Conservation (phyloP, 2,113 vertebrate species). For the Todiramphus chloris region DNA sequence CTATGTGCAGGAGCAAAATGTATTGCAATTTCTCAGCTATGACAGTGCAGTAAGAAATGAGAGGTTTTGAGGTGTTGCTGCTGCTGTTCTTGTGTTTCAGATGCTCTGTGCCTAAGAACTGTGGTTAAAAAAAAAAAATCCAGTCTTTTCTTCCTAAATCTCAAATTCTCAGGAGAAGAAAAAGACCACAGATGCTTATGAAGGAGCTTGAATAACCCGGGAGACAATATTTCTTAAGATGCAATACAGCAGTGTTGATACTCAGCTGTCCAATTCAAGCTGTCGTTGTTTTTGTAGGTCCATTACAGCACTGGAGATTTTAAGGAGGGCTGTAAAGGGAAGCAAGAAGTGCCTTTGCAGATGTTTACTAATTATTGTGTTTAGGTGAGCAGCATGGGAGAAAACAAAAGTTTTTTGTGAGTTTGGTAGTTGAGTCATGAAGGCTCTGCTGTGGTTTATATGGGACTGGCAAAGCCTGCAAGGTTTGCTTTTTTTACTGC, state of each 20-base stretch:
- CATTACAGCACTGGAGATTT: not conserved
- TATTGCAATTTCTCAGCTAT: not conserved
- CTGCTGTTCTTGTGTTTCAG: not conserved
- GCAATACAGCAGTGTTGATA: not conserved
- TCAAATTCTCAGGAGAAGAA: not conserved
- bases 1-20: not conserved
- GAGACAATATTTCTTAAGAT: not conserved
- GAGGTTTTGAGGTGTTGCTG: not conserved
- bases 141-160: not conserved
- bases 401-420: not conserved
- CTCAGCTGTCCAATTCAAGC: conserved; percentile 24
- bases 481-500: not conserved
- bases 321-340: not conserved
- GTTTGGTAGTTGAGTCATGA: not conserved
- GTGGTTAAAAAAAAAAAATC: not conserved
- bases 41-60: not conserved
- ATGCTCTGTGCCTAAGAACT: not conserved
- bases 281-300: not conserved
- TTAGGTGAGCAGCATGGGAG: not conserved
- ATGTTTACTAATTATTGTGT: not conserved
- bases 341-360: not conserved
- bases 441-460: not conserved
- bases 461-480: not conserved
- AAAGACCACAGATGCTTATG: not conserved
- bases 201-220: not conserved